Conservation (phyloP, 2,888 invertebrate genomes). For the Dolichopus griseipennis region DNA sequence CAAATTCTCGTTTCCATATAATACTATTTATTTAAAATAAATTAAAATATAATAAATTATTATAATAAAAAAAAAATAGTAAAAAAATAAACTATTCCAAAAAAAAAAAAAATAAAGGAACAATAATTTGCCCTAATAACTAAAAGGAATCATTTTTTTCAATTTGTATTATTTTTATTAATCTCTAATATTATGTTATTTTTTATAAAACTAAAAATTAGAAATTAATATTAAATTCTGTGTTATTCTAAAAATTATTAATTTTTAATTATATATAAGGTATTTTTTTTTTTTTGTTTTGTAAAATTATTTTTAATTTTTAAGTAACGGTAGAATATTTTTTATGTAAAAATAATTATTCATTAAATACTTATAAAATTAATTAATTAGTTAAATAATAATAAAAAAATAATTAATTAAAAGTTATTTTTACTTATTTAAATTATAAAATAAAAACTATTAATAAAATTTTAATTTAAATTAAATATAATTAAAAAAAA, state of each 20-base stretch:
- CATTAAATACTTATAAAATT: too few species aligned
- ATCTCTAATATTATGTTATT: neutral
- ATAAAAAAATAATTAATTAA: too few species aligned
- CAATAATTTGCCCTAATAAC: slow-evolving; percentile 22
- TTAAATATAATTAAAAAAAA: too few species aligned
- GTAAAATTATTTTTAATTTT: too few species aligned
- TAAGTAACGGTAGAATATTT: too few species aligned
- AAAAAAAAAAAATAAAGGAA: slow-evolving; percentile 21
- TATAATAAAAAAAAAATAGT: slow-evolving; percentile 12
- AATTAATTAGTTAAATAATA: too few species aligned
- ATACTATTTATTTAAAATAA: slow-evolving; percentile 13
- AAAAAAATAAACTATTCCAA: slow-evolving; percentile 5
- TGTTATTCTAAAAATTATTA: neutral
- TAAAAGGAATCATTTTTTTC: slow-evolving; percentile 9
- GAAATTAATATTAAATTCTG: neutral
- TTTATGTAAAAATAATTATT: too few species aligned
- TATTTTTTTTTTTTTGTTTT: too few species aligned
- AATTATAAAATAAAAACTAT: too few species aligned
- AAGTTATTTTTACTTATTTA: too few species aligned
- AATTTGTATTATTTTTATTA: slow-evolving; percentile 4
- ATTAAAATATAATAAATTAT: slow-evolving; percentile 14
- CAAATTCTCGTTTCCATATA: neutral
- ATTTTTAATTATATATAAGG: neutral
- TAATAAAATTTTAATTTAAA: too few species aligned
- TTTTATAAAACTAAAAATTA: neutral